Evolutionary conservation across 1,140 invertebrate genomes (phyloP).

Genomic region (Spodoptera frugiperda): DNA sequence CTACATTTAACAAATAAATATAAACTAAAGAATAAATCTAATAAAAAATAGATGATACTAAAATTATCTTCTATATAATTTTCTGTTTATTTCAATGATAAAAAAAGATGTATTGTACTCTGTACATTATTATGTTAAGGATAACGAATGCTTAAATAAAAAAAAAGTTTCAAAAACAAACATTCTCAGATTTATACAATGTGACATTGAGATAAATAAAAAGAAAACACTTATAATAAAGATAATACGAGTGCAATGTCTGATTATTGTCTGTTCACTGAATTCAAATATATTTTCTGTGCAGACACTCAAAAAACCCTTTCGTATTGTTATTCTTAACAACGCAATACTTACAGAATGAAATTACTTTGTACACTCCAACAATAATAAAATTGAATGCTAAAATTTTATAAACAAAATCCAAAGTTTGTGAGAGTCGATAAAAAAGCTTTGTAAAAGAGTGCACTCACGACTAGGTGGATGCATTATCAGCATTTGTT

Average conservation of each 20-base stretch:
- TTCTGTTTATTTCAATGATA: background rate
- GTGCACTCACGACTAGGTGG: constrained; percentile 52
- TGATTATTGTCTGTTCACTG: constrained; percentile 7
- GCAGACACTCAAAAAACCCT: background rate
- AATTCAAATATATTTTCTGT: constrained; percentile 17
- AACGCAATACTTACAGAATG: constrained; percentile 8
- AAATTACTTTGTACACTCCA: constrained; percentile 26
- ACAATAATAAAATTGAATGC: constrained; percentile 22
- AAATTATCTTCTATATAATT: background rate
- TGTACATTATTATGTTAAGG: too few relatives aligned
- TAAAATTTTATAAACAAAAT: constrained; percentile 43
- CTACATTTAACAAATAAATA: too few relatives aligned
- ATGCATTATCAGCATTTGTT: constrained; percentile 58
- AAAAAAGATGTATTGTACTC: background rate
- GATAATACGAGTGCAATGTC: constrained; percentile 8
- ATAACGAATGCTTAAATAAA: background rate
- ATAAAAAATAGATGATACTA: background rate
- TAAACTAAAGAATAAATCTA: too few relatives aligned
- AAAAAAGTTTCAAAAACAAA: background rate
- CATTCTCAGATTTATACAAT: background rate
- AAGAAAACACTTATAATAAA: background rate
- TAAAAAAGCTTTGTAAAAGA: constrained; percentile 49
- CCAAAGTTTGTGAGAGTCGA: constrained; percentile 36
- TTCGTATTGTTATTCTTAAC: constrained; percentile 15
- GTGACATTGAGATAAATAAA: constrained; percentile 2